Evolutionary conservation across 2,797 vertebrate species (phyloP), one percentile per base, ranked within the genome.

Genomic region (Liparis tanakae): DNA sequence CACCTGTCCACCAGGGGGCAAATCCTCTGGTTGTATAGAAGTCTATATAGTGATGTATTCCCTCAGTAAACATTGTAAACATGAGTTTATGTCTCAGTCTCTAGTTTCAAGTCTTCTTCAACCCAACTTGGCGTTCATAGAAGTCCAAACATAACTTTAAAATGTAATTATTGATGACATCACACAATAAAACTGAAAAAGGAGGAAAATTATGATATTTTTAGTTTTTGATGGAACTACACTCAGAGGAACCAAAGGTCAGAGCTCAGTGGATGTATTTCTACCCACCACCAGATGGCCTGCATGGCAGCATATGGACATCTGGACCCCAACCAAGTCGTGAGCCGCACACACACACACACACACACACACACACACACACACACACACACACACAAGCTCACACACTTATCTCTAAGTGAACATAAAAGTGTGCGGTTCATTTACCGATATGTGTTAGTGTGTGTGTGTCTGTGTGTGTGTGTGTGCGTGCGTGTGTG

Each of bases 291-390:
- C 76, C 89, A 92, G 91, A 90, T 92, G 90, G 79, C 87, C 83
- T 82, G 88, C 87, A 77, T 70, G 82, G 80, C 70, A 86, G 67
- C 90, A 92, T 89, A 92, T 92, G 91, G 87, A 82, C 87, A 81
- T 85, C 85, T 91, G 89, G 91, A 91, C 82, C 22, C 53, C 54
- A 61, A 82, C 87, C 89, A 92, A 90, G 74, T 57, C 74, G 65
- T 57, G 79, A 80, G 76, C 64, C 44, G 36, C 30, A 4, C 6
- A 13, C 74, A 71, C 61, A 68, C 57, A 50, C 20, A 75, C 56
- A 72, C 53, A 70, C 30, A 18, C 9, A 58, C 15, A 22, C 25
- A 64, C 30, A 4, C 5, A 10, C 72, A 75, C 60, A 68, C 56
- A 60, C 20, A 78, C 56, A 76, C 56, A 75, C 25, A 56, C 25